These are phyloP conservation scores for Drosophila colorata DNA, from an alignment of 2,888 invertebrate genomes.

Conservation along the genomic window DNA sequence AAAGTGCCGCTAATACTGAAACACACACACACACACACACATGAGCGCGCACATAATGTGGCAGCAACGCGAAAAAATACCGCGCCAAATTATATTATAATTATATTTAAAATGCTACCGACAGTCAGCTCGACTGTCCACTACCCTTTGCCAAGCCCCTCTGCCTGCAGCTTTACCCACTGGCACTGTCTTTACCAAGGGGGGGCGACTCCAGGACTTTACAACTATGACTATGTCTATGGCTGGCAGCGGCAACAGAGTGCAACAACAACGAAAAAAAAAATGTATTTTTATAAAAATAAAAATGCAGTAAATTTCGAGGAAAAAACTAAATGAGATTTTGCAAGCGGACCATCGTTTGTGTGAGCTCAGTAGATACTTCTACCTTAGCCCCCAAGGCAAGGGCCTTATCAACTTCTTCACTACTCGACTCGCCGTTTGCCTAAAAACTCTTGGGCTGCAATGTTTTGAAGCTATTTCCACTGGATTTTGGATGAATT, in stretches of 20 bases:
- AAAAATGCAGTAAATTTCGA: constrained; percentile 47
- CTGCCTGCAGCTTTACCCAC: too few relatives aligned
- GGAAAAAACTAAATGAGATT: constrained; percentile 69
- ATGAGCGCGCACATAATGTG: constrained; percentile 29
- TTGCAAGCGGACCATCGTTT: constrained; percentile 25
- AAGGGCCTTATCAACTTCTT: neutral
- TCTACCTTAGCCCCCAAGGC: neutral
- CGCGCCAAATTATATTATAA: constrained; percentile 79
- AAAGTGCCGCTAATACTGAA: constrained; percentile 58
- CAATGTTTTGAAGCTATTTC: constrained; percentile 28
- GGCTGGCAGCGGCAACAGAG: constrained; percentile 13
- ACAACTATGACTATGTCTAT: constrained; percentile 46
- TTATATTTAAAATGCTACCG: constrained; percentile 79
- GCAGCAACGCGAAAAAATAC: constrained; percentile 66
- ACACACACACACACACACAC: constrained; percentile 37
- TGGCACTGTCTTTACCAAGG: neutral
- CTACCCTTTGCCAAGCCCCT: constrained; percentile 18
- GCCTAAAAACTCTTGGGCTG: neutral
- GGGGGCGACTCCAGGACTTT: neutral
- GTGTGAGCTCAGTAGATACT: constrained; percentile 25
- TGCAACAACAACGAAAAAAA: constrained; percentile 21
- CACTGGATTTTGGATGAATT: constrained; percentile 11
- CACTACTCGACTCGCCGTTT: neutral
- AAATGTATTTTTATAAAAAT: constrained; percentile 13
- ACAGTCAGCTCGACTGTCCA: constrained; percentile 33